Evolutionary conservation across 2,797 vertebrate genomes (phyloP), one percentile per base, ranked within the genome.

Genomic region (Siniperca obscura): DNA sequence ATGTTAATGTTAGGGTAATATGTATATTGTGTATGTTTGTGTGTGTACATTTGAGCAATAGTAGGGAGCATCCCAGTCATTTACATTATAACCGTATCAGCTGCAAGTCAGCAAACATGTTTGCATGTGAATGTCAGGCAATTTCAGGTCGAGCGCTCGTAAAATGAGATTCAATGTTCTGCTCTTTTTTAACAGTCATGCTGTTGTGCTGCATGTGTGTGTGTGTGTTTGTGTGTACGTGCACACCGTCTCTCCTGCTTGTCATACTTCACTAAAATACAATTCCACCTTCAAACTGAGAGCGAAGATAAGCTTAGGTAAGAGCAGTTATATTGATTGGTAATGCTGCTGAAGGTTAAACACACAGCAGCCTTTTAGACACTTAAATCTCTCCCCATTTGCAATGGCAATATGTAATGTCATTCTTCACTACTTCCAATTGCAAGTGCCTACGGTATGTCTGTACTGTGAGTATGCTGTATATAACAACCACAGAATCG

Each of bases 311-410:
- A 85, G 87, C 91, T 89, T 42, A 80, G 90, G 78, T 82, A 72
- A 81, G 88, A 87, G 76, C 74, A 76, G 83, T 65, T 74, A 86
- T 88, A 90, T 89, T 90, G 91, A 92, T 92, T 90, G 80, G 86
- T 85, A 69, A 84, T 70, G 82, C 81, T 46, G 72, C 74, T 67
- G 83, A 87, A 90, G 86, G 87, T 88, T 88, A 80, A 53, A 66
- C 75, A 81, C 74, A 71, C 86, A 56, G 78, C 82, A 25, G 70
- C 80, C 62, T 79, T 85, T 89, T 59, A 83, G 81, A 83, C 87
- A 79, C 87, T 78, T 80, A 84, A 81, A 87, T 82, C 77, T 67
- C 40, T 84, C 56, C 78, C 61, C 53, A 84, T 87, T 89, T 87
- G 85, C 64, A 52, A 86, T 17, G 76, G 84, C 78, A 81, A 86